Base-by-base conservation (phyloP, 2,888 invertebrate genomes). In the Apodemia mormo region DNA sequence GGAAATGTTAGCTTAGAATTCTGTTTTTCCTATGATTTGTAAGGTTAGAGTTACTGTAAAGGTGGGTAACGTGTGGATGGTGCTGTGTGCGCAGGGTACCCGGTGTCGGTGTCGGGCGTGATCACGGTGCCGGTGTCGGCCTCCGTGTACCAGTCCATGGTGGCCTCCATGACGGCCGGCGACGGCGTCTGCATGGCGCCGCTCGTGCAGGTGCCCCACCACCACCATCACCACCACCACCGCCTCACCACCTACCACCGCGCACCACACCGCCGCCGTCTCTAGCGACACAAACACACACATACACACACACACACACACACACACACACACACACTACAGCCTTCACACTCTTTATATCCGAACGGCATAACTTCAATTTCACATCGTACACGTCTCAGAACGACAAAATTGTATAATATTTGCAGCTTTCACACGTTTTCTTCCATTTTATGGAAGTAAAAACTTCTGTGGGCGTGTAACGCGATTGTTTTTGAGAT, bases 101-200 rank as follows among this genome's bases (percentile, higher is more conserved):
- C 97, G 68, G 96, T 97, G 79, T 96, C 97, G 78, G 97, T 97
- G 80, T 96, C 97, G 81, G 98, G 98, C 73, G 98, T 99, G 93
- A 98, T 99, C 86, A 98, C 98, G 70, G 97, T 99, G 80, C 99
- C 99, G 70, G 98, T 99, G 74, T 97, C 97, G 64, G 97, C 97
- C 71, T 97, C 98, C 74, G 98, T 99, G 96, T 99, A 99, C 94
- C 98, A 99, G 93, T 97, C 98, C 72, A 98, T 98, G 95, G 97
- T 98, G 84, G 97, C 98, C 70, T 97, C 97, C 87, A 97, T 98
- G 86, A 96, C 97, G 86, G 95, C 95, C 83, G 94, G 96, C 77
- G 97, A 97, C 86, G 97, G 96, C 80, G 96, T 97, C 81, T 97
- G 97, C 93, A 96, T 97, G 72, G 95, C 96, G 73, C 97, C 97